phyloP scores from a whole-genome alignment of 2,113 vertebrate genomes.

The Atrichornis clamosus region DNA sequence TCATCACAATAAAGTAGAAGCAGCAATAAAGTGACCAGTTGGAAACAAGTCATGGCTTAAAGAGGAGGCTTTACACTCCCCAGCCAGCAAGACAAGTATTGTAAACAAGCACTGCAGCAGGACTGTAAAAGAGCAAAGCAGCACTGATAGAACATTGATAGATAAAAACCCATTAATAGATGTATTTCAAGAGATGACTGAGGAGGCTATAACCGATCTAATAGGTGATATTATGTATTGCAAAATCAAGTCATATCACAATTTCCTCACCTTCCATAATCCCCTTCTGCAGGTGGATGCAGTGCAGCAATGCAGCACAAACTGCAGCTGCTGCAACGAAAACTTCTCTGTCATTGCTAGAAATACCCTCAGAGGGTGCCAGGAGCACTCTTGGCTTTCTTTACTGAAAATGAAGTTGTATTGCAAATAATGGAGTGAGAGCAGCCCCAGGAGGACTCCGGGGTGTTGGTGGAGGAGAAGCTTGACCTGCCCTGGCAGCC shows the following conservation, averaged over 20 bases:
- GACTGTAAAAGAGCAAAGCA: not conserved
- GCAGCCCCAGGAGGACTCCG: rapidly evolving
- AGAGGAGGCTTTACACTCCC: not conserved
- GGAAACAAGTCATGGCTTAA: not conserved
- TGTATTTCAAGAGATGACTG: not conserved
- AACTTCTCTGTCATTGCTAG: not conserved
- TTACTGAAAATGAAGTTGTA: not conserved
- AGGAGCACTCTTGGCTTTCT: not conserved
- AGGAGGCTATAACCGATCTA: not conserved
- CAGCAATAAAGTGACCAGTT: not conserved
- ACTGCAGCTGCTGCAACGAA: not conserved
- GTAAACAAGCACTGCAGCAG: not conserved
- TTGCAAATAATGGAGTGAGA: not conserved
- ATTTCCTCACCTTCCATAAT: not conserved
- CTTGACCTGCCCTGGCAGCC: not conserved
- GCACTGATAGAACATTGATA: not conserved
- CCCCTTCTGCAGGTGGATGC: not conserved
- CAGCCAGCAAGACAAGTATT: not conserved
- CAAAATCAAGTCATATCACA: rapidly evolving
- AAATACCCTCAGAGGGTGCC: not conserved
- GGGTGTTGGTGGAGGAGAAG: not conserved
- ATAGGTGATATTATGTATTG: not conserved
- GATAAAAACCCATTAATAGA: not conserved
- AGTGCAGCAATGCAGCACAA: not conserved
- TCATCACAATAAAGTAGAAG: not conserved